Evolutionary conservation across 2,113 vertebrate genomes (phyloP).

Genomic region (Cisticola juncidis): DNA sequence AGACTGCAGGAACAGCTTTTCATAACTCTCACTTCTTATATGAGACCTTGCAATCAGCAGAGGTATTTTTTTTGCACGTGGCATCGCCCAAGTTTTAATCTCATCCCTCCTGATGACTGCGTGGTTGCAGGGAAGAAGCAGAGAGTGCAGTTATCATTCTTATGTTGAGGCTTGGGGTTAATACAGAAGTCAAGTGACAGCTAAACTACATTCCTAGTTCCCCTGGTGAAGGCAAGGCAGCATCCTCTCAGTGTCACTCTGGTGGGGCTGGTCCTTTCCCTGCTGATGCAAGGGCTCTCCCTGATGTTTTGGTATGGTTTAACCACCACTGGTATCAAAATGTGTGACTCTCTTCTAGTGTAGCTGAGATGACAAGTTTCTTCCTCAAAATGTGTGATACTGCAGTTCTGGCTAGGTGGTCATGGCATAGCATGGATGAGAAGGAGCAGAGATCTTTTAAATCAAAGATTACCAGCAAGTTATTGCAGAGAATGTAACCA

Average conservation of each 20-base stretch:
- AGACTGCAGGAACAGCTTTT: not conserved
- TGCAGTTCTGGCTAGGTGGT: not conserved
- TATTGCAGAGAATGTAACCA: not conserved
- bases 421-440: not conserved
- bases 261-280: not conserved
- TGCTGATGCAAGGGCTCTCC: not conserved
- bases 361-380: not conserved
- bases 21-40: not conserved
- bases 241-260: not conserved
- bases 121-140: not conserved
- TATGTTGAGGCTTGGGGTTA: not conserved
- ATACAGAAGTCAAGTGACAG: not conserved
- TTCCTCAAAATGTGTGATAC: not conserved
- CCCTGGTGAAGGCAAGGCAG: not conserved
- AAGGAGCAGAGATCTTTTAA: not conserved
- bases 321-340: not conserved
- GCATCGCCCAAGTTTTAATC: not conserved
- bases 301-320: not conserved
- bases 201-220: not conserved
- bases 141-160: not conserved
- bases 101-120: not conserved
- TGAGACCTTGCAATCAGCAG: not conserved
- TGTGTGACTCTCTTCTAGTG: rapidly evolving
- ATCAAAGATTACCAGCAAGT: not conserved
- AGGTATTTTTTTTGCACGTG: not conserved